A percentile compares a stretch with the other conserved stretches of the same genome.
These are phyloP conservation scores for Ericerus pela DNA, from an alignment of 1,140 invertebrate genomes.

Conservation along the genomic window DNA sequence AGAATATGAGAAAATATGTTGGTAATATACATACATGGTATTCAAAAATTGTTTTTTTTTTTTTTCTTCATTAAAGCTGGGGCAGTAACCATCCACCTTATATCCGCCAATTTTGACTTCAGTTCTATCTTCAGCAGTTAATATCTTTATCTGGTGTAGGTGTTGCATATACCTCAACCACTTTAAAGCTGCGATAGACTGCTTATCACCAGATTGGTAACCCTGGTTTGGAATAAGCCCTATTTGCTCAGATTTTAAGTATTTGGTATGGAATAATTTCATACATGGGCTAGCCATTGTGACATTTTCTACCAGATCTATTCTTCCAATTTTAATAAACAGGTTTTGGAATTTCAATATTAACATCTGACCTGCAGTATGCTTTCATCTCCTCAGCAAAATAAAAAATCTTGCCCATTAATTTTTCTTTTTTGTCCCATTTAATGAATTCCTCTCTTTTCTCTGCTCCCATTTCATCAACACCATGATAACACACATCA, in stretches of 20 bases:
- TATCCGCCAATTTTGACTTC: background rate
- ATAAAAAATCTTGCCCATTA: conserved; percentile 18
- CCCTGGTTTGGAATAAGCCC: conserved; percentile 9
- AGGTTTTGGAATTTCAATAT: conserved; percentile 24
- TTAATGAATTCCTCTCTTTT: conserved; percentile 15
- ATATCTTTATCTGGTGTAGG: background rate
- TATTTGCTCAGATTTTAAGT: conserved; percentile 13
- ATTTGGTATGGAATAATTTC: background rate
- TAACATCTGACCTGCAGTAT: conserved; percentile 22
- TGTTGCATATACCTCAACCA: conserved; percentile 11
- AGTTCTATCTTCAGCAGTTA: conserved; percentile 5
- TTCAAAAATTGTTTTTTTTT: background rate
- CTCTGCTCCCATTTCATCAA: conserved; percentile 15
- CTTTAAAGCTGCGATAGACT: background rate
- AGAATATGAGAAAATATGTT: background rate
- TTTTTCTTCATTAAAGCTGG: background rate
- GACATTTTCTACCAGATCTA: conserved; percentile 14
- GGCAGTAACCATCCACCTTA: background rate
- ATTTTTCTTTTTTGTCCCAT: conserved; percentile 18
- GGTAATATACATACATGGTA: too few species aligned
- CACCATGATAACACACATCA: too few species aligned
- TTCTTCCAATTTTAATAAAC: conserved; percentile 1
- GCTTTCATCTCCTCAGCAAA: conserved; percentile 19
- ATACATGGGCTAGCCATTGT: conserved; percentile 18
- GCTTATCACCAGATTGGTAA: conserved; percentile 13